A percentile compares a stretch with the other conserved stretches of the same genome.
Evolutionary conservation across 2,113 vertebrate species (phyloP).

Genomic region (Cyanoliseus patagonus): DNA sequence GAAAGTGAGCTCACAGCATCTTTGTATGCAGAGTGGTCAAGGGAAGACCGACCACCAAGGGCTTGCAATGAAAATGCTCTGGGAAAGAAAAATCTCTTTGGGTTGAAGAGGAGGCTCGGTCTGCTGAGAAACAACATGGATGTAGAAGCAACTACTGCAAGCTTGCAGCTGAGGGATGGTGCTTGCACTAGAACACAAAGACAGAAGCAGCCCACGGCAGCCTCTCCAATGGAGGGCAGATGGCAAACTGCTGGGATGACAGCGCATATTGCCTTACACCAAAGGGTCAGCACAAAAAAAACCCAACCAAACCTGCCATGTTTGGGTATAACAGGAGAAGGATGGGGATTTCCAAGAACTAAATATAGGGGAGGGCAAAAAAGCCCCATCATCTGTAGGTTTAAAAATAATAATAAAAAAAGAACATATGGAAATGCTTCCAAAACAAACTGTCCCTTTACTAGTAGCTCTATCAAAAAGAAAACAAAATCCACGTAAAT

Average conservation of each 20-base stretch:
- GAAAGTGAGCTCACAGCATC: neutral
- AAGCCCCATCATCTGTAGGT: neutral
- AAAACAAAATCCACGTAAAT: neutral
- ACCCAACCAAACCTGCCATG: neutral
- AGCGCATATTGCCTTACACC: neutral
- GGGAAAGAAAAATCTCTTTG: neutral
- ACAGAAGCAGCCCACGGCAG: neutral
- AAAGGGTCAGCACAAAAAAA: neutral
- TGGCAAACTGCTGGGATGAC: neutral
- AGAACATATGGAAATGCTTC: neutral
- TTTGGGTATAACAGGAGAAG: neutral
- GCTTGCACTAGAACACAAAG: neutral
- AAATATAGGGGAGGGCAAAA: neutral
- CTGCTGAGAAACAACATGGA: neutral
- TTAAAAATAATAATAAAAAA: neutral
- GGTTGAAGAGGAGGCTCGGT: neutral
- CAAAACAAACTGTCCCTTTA: slow-evolving; percentile 49
- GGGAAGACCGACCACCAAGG: neutral
- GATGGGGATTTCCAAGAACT: neutral
- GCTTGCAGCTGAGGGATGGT: neutral
- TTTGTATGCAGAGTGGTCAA: neutral
- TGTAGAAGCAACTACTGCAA: neutral
- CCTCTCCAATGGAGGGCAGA: neutral
- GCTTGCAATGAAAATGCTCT: neutral
- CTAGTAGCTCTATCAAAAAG: neutral